Conservation (phyloP, 1,140 invertebrate genomes). For the Papilio polyxenes region DNA sequence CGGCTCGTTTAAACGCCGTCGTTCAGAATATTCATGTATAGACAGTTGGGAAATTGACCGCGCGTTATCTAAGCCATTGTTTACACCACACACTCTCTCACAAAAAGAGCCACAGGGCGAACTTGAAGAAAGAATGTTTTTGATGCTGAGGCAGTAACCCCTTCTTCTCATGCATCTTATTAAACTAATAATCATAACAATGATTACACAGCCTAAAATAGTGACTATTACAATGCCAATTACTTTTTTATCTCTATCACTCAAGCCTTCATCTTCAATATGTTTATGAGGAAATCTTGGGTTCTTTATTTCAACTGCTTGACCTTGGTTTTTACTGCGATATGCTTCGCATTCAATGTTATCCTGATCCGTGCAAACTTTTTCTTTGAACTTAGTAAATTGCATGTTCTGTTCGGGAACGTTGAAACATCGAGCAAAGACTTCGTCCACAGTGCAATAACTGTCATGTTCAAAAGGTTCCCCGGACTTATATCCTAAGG, state of each 20-base stretch:
- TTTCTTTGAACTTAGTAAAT: constrained; percentile 83
- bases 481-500: constrained; percentile 69
- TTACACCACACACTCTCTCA: constrained; percentile 57
- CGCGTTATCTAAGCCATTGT: constrained; percentile 74
- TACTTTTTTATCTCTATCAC: constrained; percentile 67
- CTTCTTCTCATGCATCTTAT: constrained; percentile 65
- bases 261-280: constrained; percentile 53
- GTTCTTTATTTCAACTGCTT: constrained; percentile 70
- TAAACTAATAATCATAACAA: constrained; percentile 67
- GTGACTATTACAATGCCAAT: constrained; percentile 72
- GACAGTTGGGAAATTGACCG: constrained; percentile 83
- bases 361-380: constrained; percentile 80
- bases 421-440: constrained; percentile 84
- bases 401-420: constrained; percentile 83
- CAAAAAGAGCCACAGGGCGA: constrained; percentile 63
- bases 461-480: constrained; percentile 81
- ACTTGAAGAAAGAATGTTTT: constrained; percentile 65
- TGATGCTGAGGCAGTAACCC: constrained; percentile 64
- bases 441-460: constrained; percentile 83
- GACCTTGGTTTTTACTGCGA: constrained; percentile 64
- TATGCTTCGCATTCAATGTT: constrained; percentile 78
- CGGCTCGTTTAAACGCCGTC: constrained; percentile 80
- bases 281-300: constrained; percentile 75
- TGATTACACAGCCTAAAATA: constrained; percentile 62
- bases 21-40: constrained; percentile 84